A percentile compares a stretch with the other conserved stretches of the same genome.
Evolutionary conservation across 1,140 invertebrate genomes (phyloP).

Genomic region (Eriocheir sinensis): DNA sequence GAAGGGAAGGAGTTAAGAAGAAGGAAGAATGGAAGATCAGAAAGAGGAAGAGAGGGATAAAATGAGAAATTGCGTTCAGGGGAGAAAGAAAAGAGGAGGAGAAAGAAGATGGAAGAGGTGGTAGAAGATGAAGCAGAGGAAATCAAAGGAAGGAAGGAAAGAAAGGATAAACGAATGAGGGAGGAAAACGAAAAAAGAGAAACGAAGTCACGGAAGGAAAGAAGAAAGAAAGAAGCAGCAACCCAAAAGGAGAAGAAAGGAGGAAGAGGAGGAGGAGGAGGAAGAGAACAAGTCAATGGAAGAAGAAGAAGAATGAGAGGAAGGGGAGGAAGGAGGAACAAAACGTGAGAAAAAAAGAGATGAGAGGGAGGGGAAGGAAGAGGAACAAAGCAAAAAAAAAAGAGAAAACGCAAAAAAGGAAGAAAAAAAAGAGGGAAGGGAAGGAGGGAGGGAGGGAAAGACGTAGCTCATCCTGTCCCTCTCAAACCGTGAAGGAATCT

Average conservation of each 20-base stretch:
- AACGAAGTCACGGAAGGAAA: too few relatives aligned
- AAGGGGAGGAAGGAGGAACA: background rate
- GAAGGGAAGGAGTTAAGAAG: too few relatives aligned
- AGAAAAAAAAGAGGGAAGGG: background rate
- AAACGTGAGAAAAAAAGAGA: background rate
- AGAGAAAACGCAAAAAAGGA: background rate
- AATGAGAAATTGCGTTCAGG: too few relatives aligned
- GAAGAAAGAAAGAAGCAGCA: too few relatives aligned
- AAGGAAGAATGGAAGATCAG: too few relatives aligned
- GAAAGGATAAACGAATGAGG: too few relatives aligned
- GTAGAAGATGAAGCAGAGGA: too few relatives aligned
- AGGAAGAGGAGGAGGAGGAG: too few relatives aligned
- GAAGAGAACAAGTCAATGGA: background rate
- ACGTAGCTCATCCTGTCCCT: background rate
- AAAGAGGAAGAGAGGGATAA: background rate
- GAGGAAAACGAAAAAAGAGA: too few relatives aligned
- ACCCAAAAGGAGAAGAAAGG: too few relatives aligned
- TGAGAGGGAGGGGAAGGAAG: background rate
- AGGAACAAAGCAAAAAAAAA: background rate
- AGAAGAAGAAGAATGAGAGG: background rate
- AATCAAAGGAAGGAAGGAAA: too few relatives aligned
- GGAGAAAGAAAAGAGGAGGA: background rate
- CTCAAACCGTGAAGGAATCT: slow-evolving; percentile 23
- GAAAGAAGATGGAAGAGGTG: background rate
- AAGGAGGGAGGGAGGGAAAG: background rate